Conservation (phyloP, 2,797 vertebrate genomes). For the Poeciliopsis turneri region DNA sequence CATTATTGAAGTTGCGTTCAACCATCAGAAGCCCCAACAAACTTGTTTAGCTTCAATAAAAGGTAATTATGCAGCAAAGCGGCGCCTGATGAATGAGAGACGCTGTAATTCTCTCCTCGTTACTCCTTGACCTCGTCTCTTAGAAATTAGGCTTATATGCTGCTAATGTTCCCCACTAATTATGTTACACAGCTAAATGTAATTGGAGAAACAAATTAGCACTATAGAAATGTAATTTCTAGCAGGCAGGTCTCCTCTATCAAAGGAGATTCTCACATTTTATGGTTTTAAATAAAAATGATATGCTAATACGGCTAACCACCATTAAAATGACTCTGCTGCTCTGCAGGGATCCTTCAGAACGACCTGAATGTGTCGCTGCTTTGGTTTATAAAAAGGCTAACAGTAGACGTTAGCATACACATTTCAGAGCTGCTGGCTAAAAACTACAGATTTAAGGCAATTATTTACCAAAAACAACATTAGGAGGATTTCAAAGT, state of each 20-base stretch:
- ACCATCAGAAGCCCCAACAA: slow-evolving; percentile 25
- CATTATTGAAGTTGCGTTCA: slow-evolving; percentile 14
- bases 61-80: slow-evolving; percentile 52
- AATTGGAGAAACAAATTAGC: slow-evolving; percentile 49
- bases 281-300: slow-evolving; percentile 9
- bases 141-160: slow-evolving; percentile 32
- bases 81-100: slow-evolving; percentile 31
- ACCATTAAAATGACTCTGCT: background rate
- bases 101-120: slow-evolving; percentile 28
- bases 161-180: slow-evolving; percentile 50
- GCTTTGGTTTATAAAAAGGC: background rate
- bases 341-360: background rate
- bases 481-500: background rate
- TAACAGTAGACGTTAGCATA: background rate
- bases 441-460: background rate
- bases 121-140: slow-evolving; percentile 29
- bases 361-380: background rate
- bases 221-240: slow-evolving; percentile 20
- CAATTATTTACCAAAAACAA: background rate
- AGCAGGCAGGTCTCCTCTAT: slow-evolving; percentile 1
- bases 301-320: background rate
- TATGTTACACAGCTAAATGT: slow-evolving; percentile 27
- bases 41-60: slow-evolving; percentile 26
- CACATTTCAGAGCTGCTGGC: background rate
- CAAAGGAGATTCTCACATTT: background rate